Evolutionary conservation across 2,888 invertebrate species (phyloP).

Genomic region (Pollenia angustigena): DNA sequence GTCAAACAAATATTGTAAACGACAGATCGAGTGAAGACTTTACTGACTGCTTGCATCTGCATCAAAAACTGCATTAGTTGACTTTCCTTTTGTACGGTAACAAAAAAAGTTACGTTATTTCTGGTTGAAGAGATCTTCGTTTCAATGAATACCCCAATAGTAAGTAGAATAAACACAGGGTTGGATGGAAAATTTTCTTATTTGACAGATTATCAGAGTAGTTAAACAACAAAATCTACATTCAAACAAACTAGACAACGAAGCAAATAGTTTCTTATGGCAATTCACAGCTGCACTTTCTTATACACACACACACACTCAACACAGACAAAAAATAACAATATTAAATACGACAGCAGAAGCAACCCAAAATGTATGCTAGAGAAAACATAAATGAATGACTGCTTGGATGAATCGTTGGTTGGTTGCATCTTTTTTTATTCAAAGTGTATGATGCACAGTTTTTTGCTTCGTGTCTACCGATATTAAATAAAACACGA

Average conservation of each 20-base stretch:
- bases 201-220: constrained; percentile 23
- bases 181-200: not conserved
- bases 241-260: not conserved
- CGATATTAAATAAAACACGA: constrained; percentile 50
- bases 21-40: not conserved
- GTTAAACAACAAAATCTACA: constrained; percentile 4
- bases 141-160: constrained; percentile 37
- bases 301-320: not conserved
- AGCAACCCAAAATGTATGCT: not conserved
- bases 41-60: constrained; percentile 14
- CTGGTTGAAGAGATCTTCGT: constrained; percentile 30
- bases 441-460: constrained; percentile 2
- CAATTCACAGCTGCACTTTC: constrained; percentile 5
- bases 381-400: not conserved
- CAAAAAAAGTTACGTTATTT: not conserved
- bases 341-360: too few species aligned
- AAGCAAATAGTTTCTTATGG: constrained; percentile 14
- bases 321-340: not conserved
- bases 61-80: constrained; percentile 4
- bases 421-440: constrained; percentile 27
- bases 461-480: constrained; percentile 26
- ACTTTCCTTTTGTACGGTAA: constrained; percentile 17
- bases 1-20: not conserved
- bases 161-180: constrained; percentile 16
- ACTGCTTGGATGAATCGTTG: not conserved